Base-by-base conservation (phyloP, 2,113 vertebrate species). In the Pygathrix nemaeus region DNA sequence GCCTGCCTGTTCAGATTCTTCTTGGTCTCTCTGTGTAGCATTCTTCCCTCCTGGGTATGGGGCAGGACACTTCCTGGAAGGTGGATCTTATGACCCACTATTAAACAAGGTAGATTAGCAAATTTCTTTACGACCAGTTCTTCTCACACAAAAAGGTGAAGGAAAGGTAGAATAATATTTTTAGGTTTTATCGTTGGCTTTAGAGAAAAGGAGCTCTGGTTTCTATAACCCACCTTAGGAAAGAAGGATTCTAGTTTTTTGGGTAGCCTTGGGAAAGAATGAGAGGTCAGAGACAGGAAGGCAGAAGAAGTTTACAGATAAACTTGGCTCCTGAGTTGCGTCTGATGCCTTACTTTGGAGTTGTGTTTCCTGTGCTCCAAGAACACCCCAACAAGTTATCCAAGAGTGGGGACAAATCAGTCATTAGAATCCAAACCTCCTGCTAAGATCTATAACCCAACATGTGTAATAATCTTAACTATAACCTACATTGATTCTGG, bases 341-440 rank as follows among this genome's bases (percentile, higher is more conserved):
- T 48, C 14, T 32, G 43, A 78, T 32, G 43, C 43, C 75, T 48
- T 48, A 78, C 75, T 45, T 76, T 17, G 43, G 43, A 27, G 43
- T 78, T 30, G 48, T 45, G 43, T 78, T 48, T 78, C 45, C 8
- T 48, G 27, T 48, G 27, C 75, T 27, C 75, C 43, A n/a, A 68
- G 30, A 68, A 35, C 32, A 57, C 5, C 20, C 73, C 48, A n/a
- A 32, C 32, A 21, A 25, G 18, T 87, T 57, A 88, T 7, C 38
- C 2, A 38, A 16, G 12, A 88, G 8, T 25, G 5, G 16, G 32
- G 94, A 45, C 75, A 82, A 94, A 89, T 79, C 0, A 1, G 73
- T 93, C 90, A 96, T 66, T 61, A 91, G 59, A 52, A 20, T 45
- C 88, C 23, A 17, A 76, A 72, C 93, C 80, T 87, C 66, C 66